A percentile compares a stretch with the other conserved stretches of the same genome.
phyloP scores from a whole-genome alignment of 2,113 vertebrate genomes.

The Helogale parvula region DNA sequence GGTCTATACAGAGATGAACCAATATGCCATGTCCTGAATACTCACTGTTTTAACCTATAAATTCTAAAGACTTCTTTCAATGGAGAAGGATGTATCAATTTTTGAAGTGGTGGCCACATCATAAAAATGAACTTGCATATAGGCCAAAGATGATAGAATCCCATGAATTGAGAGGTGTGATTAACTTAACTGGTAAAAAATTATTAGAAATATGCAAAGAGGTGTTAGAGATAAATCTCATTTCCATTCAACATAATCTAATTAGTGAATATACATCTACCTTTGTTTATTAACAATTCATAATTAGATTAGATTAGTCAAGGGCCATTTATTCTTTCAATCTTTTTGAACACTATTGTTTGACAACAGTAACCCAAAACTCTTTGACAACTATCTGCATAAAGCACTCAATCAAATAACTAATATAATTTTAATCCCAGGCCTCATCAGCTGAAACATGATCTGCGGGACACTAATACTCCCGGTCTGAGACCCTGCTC shows the following conservation, averaged over 20 bases:
- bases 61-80: not conserved
- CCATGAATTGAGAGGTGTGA: not conserved
- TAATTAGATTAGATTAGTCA: constrained; percentile 72
- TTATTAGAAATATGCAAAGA: not conserved
- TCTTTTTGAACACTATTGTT: constrained; percentile 7
- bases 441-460: constrained; percentile 72
- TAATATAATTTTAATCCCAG: constrained; percentile 71
- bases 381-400: constrained; percentile 62
- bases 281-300: constrained; percentile 81
- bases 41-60: not conserved
- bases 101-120: not conserved
- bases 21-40: too few species aligned
- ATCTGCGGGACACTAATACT: constrained; percentile 74
- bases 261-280: constrained; percentile 60
- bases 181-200: not conserved
- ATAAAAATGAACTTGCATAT: not conserved
- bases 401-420: constrained; percentile 76
- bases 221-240: not conserved
- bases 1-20: not conserved
- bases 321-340: constrained; percentile 78
- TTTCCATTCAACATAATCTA: constrained; percentile 65
- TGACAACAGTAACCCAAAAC: constrained; percentile 69
- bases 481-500: constrained; percentile 68
- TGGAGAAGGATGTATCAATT: not conserved
- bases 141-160: not conserved